A percentile compares a stretch with the other conserved stretches of the same genome.
These are phyloP conservation scores for Bungarus multicinctus DNA, from an alignment of 2,113 vertebrate species.

Conservation along the genomic window DNA sequence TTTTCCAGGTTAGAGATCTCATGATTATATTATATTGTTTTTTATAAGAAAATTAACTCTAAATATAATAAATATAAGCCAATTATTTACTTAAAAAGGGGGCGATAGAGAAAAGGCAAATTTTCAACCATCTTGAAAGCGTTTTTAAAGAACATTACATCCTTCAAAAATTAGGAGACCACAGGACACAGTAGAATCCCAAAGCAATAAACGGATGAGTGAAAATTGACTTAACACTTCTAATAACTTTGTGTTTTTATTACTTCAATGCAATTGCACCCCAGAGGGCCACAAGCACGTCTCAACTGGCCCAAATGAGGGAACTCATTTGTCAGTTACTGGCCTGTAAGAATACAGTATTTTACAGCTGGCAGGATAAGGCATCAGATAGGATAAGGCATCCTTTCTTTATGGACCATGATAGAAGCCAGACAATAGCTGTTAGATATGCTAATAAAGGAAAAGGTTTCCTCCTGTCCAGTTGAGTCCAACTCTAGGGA, in stretches of 20 bases:
- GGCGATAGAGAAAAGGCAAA: background rate
- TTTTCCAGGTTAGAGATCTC: background rate
- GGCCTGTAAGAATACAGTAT: background rate
- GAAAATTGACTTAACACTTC: background rate
- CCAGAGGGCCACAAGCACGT: background rate
- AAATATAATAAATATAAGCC: background rate
- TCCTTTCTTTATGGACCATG: background rate
- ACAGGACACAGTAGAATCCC: background rate
- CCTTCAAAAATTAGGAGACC: background rate
- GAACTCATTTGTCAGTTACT: background rate
- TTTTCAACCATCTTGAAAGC: background rate
- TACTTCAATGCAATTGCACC: background rate
- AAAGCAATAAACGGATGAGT: background rate
- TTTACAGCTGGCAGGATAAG: background rate
- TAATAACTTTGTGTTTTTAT: background rate
- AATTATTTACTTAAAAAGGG: background rate
- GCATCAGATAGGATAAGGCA: background rate
- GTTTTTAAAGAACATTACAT: background rate
- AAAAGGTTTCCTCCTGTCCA: no score
- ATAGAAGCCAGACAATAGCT: background rate
- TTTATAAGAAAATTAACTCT: background rate
- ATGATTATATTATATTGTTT: background rate
- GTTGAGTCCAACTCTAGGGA: background rate
- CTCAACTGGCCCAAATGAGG: background rate
- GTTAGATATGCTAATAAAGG: background rate